A percentile compares a stretch with the other conserved stretches of the same genome.
phyloP scores from a whole-genome alignment of 2,113 vertebrate genomes.

The Ochotona curzoniae region DNA sequence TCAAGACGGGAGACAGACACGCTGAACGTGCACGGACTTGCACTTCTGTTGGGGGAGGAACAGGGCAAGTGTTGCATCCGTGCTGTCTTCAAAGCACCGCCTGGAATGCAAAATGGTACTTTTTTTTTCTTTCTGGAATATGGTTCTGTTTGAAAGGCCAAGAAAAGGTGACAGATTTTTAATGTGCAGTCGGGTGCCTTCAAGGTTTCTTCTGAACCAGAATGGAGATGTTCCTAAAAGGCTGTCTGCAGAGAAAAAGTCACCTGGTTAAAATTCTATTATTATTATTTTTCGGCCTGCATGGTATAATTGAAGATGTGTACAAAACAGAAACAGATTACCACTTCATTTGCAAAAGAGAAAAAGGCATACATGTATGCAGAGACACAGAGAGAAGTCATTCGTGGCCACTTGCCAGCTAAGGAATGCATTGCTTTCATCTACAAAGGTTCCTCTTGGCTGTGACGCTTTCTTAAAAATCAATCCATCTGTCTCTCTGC shows the following conservation, averaged over 20 bases:
- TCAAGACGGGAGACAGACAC: constrained; percentile 44
- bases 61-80: neutral
- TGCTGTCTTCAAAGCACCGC: constrained; percentile 32
- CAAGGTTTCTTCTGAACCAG: neutral
- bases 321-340: constrained; percentile 21
- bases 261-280: constrained; percentile 40
- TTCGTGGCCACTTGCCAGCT: rapidly evolving
- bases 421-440: neutral
- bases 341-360: neutral
- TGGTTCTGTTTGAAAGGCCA: constrained; percentile 60
- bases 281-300: neutral
- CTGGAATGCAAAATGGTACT: constrained; percentile 58
- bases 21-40: neutral
- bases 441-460: neutral
- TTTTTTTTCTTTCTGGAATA: constrained; percentile 56
- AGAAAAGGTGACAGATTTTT: constrained; percentile 33
- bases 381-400: neutral
- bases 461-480: neutral
- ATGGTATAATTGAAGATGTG: constrained; percentile 32
- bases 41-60: neutral
- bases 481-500: neutral
- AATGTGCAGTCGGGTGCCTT: neutral
- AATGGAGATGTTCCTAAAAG: constrained; percentile 47
- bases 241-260: constrained; percentile 20
- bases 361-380: too few species aligned